These are phyloP conservation scores for Gallinago nigripennis DNA, from an alignment of 2,797 vertebrate species.

Conservation along the genomic window DNA sequence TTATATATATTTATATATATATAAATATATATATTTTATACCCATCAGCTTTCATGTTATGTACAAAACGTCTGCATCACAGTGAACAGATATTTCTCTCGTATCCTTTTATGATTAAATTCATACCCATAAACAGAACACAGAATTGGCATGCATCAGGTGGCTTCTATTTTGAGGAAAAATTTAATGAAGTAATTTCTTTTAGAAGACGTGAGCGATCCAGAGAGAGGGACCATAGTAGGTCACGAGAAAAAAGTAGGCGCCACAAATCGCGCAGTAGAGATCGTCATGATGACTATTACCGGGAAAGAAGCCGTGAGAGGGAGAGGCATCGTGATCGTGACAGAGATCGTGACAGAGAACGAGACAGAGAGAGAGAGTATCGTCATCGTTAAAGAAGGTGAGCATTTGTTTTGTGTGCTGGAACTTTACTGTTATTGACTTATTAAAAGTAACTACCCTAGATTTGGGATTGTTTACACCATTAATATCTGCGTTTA, in stretches of 20 bases:
- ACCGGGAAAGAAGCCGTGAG: conserved; percentile 95
- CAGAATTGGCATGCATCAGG: neutral
- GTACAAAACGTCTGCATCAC: neutral
- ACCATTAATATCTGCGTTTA: conserved; percentile 50
- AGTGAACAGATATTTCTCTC: neutral
- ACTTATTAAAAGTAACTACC: conserved; percentile 30
- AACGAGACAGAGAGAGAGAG: conserved; percentile 93
- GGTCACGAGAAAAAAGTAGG: conserved; percentile 95
- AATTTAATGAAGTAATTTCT: conserved; percentile 83
- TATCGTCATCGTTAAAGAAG: conserved; percentile 94
- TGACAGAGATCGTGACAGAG: conserved; percentile 92
- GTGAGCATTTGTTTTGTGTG: conserved; percentile 74
- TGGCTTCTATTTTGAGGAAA: neutral
- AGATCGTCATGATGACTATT: conserved; percentile 98
- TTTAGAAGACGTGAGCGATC: conserved; percentile 96
- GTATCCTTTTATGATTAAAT: neutral
- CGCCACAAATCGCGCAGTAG: conserved; percentile 98
- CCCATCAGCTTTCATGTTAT: neutral
- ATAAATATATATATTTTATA: too few species aligned
- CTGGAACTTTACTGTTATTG: neutral
- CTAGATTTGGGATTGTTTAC: conserved; percentile 51
- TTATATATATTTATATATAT: too few species aligned
- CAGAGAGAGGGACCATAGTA: conserved; percentile 97
- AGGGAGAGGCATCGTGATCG: conserved; percentile 94
- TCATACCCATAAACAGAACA: neutral